phyloP scores from a whole-genome alignment of 2,888 invertebrate species.

The Tipula helvola region DNA sequence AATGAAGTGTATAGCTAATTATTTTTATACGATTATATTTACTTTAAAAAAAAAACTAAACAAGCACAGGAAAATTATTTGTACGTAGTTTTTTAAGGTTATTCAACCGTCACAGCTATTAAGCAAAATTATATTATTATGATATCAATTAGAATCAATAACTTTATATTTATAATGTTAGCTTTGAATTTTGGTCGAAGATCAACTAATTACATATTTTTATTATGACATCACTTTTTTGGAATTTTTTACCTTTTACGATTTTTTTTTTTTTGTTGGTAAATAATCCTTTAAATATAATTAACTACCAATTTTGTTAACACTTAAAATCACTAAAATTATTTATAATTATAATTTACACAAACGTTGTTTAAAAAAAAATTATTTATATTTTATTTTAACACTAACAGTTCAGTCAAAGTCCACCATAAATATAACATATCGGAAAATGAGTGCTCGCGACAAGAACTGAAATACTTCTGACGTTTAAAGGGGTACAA shows the following conservation, averaged over 20 bases:
- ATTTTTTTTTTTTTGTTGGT: background rate
- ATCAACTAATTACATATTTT: background rate
- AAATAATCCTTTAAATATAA: background rate
- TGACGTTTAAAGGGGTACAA: background rate
- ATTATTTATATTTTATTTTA: background rate
- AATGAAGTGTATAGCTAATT: background rate
- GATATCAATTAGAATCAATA: background rate
- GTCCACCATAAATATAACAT: background rate
- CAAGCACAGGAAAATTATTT: background rate
- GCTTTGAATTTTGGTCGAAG: background rate
- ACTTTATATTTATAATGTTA: background rate
- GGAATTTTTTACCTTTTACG: background rate
- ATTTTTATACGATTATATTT: background rate
- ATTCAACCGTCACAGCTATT: background rate
- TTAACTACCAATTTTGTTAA: background rate
- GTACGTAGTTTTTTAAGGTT: background rate
- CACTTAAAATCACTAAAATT: background rate
- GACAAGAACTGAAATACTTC: background rate
- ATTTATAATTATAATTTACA: background rate
- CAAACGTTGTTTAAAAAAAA: background rate
- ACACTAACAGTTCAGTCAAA: background rate
- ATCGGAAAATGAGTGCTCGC: background rate
- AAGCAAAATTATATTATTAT: background rate
- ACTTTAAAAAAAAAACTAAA: background rate
- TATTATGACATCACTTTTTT: background rate